Base-by-base conservation (phyloP, 2,113 vertebrate genomes). In the Glaucomys volans region DNA sequence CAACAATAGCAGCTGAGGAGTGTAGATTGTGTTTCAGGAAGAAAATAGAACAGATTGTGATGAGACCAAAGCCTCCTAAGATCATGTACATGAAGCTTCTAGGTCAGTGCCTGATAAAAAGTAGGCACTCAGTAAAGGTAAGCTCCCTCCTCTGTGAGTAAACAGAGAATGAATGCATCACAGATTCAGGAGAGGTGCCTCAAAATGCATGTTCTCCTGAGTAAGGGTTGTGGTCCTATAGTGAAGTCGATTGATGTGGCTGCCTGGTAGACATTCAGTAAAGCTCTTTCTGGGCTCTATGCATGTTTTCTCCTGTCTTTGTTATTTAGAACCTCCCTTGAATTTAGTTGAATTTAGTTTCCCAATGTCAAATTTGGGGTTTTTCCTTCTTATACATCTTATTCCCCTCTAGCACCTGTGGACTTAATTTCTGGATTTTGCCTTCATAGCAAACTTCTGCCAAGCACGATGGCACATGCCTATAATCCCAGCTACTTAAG, bases 261-360 rank as follows among this genome's bases (percentile, higher is more conserved):
- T 90, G 66, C 59, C 72, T 62, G 79, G 4, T 4, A 79, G 71
- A 54, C 0, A 28, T n/a, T 88, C 44, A 44, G 40, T 59, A 83
- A 69, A 74, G 44, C 89, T 82, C 20, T 93, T 67, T 64, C 82
- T 94, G 67, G 72, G 47, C 54, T 87, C 42, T 44, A 5, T 37
- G 50, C 64, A 72, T 81, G 14, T n/a, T 69, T 40, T 7, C 6
- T 76, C 64, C 87, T 69, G 71, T 87, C 35, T 62, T 54, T 69
- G 52, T 83, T 40, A 26, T 92, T 87, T 94, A 69, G 54, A 87
- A 79, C 16, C 57, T 89, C 22, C 9, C 16, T 93, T 83, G 54
- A 50, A 59, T 67, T 95, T 82, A 77, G 71, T 88, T 79, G 88
- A 77, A 30, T 82, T 80, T 72, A 13, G 74, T 76, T 83, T 89